Conservation (phyloP, 2,797 vertebrate genomes). For the Malurus splendens region DNA sequence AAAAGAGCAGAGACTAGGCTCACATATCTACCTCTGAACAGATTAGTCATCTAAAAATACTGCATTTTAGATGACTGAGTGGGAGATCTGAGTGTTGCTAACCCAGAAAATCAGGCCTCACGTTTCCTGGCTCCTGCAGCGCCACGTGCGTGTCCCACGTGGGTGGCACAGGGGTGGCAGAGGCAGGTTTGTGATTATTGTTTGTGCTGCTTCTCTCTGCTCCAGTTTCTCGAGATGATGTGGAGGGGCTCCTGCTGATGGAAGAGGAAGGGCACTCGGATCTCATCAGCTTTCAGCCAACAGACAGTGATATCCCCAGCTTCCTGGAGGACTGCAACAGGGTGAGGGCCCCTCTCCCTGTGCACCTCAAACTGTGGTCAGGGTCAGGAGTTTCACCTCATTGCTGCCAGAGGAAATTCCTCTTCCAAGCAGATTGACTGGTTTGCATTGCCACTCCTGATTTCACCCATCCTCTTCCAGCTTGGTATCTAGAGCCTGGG, state of each 20-base stretch:
- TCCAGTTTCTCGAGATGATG: constrained; percentile 83
- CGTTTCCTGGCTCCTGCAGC: constrained; percentile 1
- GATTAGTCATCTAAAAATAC: constrained; percentile 56
- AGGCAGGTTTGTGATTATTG: not conserved
- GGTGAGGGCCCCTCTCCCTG: constrained; percentile 64
- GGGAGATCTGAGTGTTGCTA: constrained; percentile 47
- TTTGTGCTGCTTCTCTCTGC: not conserved
- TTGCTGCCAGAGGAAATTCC: not conserved
- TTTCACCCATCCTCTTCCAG: not conserved
- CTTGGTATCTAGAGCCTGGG: not conserved
- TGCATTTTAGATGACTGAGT: constrained; percentile 55
- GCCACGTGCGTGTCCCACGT: not conserved
- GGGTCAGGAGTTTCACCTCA: not conserved
- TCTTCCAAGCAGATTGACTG: not conserved
- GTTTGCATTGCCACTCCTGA: not conserved
- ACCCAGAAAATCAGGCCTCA: constrained; percentile 42
- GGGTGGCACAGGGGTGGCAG: not conserved
- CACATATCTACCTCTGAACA: constrained; percentile 2
- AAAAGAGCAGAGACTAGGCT: not conserved
- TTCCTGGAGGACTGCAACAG: constrained; percentile 96
- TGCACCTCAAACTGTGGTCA: constrained; percentile 70
- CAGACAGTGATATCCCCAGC: constrained; percentile 95
- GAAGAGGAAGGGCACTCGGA: constrained; percentile 94
- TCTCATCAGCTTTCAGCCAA: constrained; percentile 94
- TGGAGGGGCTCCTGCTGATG: constrained; percentile 85